Base-by-base conservation (phyloP, 2,888 invertebrate species). In the Odontocerum albicorne region DNA sequence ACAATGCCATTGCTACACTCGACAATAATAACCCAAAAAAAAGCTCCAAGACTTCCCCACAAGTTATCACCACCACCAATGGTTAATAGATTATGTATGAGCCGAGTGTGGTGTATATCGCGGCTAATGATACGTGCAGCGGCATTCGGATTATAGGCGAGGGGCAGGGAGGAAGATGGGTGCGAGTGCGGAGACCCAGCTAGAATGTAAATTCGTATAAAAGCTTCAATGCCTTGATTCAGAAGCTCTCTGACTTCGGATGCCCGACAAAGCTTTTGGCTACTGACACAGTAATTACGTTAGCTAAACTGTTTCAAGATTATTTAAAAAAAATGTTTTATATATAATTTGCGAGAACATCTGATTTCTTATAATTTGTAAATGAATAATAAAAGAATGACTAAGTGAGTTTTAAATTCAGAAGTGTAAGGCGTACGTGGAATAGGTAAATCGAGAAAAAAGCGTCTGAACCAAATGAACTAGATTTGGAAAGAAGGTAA, bases 151-250 rank as follows among this genome's bases (percentile, higher is more conserved):
- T 55, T 36, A 19, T 6, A 6, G 27, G 27, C 10, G 27, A 27
- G 27, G 27, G 4, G 36, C 12, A 15, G 27, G 10, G 49, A 13
- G 10, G 39, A 6, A 12, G 21, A 42, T 42, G 42, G 21, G 17
- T 13, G 21, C n/a, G 21, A 49, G 32, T 49, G 15, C 40, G 12
- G 27, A 40, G 33, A 50, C 43, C 40, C 36, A 55, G 50, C 32
- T 40, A 13, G 50, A 55, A 55, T 55, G 55, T 55, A 55, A 55
- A 55, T 55, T 55, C 55, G 32, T 38, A 55, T 55, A 55, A 55
- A 55, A 55, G 55, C 55, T 50, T 13, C 45, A 32, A 27, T 22
- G 47, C 39, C 32, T 36, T 32, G 49, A 42, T 43, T 40, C 40
- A 38, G 33, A 22, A 54, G 50, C 50, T 50, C 21, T n/a, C n/a